Evolutionary conservation across 2,888 invertebrate species (phyloP).

Genomic region (Callimorpha dominula): DNA sequence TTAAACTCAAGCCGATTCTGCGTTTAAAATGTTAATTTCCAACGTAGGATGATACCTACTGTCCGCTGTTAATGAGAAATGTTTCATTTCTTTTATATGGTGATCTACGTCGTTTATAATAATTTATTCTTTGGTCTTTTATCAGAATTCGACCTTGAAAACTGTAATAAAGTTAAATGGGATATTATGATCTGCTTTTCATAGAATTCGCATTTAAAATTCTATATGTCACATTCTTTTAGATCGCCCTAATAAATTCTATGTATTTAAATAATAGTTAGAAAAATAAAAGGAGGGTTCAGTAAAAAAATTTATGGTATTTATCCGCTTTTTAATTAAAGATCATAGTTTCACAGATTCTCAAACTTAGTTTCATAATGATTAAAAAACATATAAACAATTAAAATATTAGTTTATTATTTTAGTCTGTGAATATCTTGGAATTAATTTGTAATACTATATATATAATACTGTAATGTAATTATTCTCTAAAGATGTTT

Average conservation of each 20-base stretch:
- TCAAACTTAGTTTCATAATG: not conserved
- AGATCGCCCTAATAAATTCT: not conserved
- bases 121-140: slow-evolving; percentile 39
- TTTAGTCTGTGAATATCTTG: too few relatives aligned
- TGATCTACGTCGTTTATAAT: slow-evolving; percentile 35
- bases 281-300: not conserved
- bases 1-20: slow-evolving; percentile 26
- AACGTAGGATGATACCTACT: slow-evolving; percentile 44
- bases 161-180: slow-evolving; percentile 20
- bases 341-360: not conserved
- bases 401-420: too few relatives aligned
- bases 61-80: slow-evolving; percentile 37
- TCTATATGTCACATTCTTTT: not conserved
- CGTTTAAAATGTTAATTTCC: slow-evolving; percentile 46
- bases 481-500: too few relatives aligned
- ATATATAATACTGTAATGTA: too few relatives aligned
- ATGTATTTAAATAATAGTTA: not conserved
- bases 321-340: not conserved
- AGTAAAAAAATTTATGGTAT: not conserved
- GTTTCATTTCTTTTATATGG: slow-evolving; percentile 43
- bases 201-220: slow-evolving; percentile 2
- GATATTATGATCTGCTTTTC: slow-evolving; percentile 2
- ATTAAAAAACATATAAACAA: too few relatives aligned
- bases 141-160: slow-evolving; percentile 36
- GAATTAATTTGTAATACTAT: too few relatives aligned